phyloP scores from a whole-genome alignment of 2,888 invertebrate genomes.

The Germaria angustata region DNA sequence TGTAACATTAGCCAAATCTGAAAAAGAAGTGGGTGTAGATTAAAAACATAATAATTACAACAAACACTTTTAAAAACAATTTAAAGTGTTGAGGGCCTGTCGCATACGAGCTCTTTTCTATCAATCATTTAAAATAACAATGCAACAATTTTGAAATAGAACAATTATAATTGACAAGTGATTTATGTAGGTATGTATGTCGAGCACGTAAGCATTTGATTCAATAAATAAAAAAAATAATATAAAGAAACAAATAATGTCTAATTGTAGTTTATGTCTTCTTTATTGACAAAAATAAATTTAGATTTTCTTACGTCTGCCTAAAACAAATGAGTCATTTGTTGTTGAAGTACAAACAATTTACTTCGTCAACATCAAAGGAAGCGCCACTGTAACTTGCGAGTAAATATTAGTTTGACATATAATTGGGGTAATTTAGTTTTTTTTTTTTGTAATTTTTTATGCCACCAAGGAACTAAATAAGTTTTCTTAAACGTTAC shows the following conservation, averaged over 20 bases:
- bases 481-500: too few species aligned
- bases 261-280: constrained; percentile 9
- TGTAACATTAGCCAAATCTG: not conserved
- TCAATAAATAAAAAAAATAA: too few species aligned
- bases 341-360: not conserved
- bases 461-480: not conserved
- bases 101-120: not conserved
- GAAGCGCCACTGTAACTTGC: not conserved
- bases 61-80: not conserved
- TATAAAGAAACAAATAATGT: not conserved
- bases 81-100: not conserved
- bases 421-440: constrained; percentile 1
- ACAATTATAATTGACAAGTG: too few species aligned
- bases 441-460: not conserved
- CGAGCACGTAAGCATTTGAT: too few species aligned
- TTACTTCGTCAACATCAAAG: not conserved
- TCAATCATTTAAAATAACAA: too few species aligned
- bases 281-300: constrained; percentile 6
- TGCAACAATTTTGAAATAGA: too few species aligned
- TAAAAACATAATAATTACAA: not conserved
- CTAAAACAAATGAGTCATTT: not conserved
- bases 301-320: not conserved
- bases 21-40: constrained; percentile 7
- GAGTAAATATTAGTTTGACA: not conserved
- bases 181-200: not conserved